Evolutionary conservation across 2,888 invertebrate genomes (phyloP).

Genomic region (Morpho deidamia): DNA sequence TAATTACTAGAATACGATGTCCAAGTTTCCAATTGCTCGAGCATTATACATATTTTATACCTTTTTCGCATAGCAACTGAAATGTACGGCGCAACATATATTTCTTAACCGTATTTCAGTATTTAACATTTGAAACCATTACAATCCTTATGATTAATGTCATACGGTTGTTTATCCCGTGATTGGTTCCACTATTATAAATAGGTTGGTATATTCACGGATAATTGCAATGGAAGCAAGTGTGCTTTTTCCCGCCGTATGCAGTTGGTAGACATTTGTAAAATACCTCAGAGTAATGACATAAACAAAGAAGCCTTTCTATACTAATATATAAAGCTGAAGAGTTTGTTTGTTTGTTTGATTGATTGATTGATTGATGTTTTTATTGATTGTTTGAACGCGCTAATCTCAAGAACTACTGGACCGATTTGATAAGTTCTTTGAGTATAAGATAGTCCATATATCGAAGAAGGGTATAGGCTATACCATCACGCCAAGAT

Average conservation of each 20-base stretch:
- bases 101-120: conserved; percentile 11
- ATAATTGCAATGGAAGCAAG: conserved; percentile 34
- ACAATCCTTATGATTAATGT: background rate
- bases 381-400: too few species aligned
- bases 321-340: too few species aligned
- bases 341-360: too few species aligned
- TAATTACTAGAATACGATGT: conserved; percentile 5
- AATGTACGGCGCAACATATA: conserved; percentile 5
- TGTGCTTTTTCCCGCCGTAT: conserved; percentile 32
- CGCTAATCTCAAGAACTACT: too few species aligned
- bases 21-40: conserved; percentile 4
- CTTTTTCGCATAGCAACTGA: conserved; percentile 14
- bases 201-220: conserved; percentile 26
- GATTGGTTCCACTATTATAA: conserved; percentile 2
- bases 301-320: too few species aligned
- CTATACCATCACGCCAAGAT: too few species aligned
- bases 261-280: conserved; percentile 7
- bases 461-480: too few species aligned
- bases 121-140: background rate
- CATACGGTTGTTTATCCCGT: conserved; percentile 6
- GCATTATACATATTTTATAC: conserved; percentile 12
- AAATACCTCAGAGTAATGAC: too few species aligned
- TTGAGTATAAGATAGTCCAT: too few species aligned
- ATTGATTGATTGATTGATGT: too few species aligned
- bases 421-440: too few species aligned